Percentiles rank a stretch among this genome's conserved stretches.
phyloP scores from a whole-genome alignment of 2,797 vertebrate species.

The Peromyscus attwateri region DNA sequence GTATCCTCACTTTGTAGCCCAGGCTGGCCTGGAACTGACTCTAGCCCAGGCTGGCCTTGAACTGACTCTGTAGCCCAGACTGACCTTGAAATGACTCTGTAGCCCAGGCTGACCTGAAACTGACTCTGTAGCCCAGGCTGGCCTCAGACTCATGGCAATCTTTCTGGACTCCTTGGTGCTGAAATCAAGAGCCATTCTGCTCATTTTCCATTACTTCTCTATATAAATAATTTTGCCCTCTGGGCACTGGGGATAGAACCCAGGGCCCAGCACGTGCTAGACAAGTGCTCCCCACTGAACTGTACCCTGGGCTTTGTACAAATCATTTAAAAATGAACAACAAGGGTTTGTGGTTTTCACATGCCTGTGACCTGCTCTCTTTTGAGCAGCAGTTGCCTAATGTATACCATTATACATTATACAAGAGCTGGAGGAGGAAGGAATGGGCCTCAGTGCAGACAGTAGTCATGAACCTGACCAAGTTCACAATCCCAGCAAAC shows the following conservation, averaged over 20 bases:
- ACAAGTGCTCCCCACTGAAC: neutral
- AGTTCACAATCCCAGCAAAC: neutral
- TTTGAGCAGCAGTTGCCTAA: neutral
- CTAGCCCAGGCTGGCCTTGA: neutral
- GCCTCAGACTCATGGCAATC: neutral
- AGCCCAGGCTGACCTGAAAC: neutral
- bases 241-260: neutral
- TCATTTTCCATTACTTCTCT: neutral
- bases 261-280: no score
- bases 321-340: neutral
- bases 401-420: no score
- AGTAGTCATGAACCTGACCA: neutral
- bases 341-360: neutral
- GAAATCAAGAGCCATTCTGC: neutral
- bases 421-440: accelerated
- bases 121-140: neutral
- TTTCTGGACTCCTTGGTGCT: neutral
- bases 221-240: neutral
- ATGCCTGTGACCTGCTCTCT: neutral
- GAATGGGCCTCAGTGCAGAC: accelerated
- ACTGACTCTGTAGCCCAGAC: neutral
- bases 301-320: neutral
- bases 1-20: neutral
- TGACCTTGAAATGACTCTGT: neutral
- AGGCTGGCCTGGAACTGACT: neutral